Evolutionary conservation across 2,797 vertebrate genomes (phyloP).

Genomic region (Coregonus sp.): DNA sequence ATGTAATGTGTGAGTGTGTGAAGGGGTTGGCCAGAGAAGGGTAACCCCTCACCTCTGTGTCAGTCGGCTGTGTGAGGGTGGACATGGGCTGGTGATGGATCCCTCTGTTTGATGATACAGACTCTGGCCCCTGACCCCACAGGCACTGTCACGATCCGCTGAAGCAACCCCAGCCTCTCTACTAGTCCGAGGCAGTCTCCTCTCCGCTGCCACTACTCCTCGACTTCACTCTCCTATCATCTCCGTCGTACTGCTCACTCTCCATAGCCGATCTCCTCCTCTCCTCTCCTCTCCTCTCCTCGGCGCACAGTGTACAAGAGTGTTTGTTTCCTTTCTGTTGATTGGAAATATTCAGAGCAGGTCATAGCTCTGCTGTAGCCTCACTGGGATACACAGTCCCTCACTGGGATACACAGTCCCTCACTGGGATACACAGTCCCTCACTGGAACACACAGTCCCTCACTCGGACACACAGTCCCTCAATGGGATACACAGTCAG

Average conservation of each 20-base stretch:
- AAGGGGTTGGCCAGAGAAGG: background rate
- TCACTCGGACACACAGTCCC: background rate
- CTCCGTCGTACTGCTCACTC: too few relatives aligned
- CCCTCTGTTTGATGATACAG: background rate
- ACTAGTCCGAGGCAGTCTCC: too few relatives aligned
- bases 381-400: background rate
- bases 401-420: background rate
- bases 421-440: background rate
- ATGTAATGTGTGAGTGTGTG: background rate
- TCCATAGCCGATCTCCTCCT: constrained; percentile 16
- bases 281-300: constrained; percentile 1
- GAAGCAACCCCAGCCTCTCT: too few relatives aligned
- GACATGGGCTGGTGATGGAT: background rate
- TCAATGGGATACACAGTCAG: background rate
- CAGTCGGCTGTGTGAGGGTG: background rate
- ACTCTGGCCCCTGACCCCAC: background rate
- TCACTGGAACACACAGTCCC: background rate
- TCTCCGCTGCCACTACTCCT: too few relatives aligned
- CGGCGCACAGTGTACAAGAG: too few relatives aligned
- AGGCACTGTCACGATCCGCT: too few relatives aligned
- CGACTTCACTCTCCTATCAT: too few relatives aligned
- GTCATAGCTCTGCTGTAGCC: background rate
- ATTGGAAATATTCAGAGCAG: background rate
- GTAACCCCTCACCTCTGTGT: background rate
- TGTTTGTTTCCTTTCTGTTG: too few relatives aligned